A percentile compares a stretch with the other conserved stretches of the same genome.
Evolutionary conservation across 2,113 vertebrate species (phyloP).

Genomic region (Campylorhamphus procurvoides): DNA sequence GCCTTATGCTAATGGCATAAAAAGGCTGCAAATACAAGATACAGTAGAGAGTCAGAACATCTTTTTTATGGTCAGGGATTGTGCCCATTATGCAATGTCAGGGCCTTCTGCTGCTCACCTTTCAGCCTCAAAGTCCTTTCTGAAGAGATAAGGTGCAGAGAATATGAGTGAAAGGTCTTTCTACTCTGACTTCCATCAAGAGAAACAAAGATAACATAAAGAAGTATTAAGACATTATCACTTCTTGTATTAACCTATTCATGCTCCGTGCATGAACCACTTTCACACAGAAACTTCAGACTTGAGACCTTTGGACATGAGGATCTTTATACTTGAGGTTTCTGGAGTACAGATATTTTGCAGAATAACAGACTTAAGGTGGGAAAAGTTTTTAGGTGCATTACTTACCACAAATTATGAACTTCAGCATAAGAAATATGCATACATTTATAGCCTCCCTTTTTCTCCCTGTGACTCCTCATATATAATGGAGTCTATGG

Average conservation of each 20-base stretch:
- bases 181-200: not conserved
- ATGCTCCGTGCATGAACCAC: not conserved
- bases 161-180: conserved; percentile 24
- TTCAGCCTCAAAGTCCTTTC: conserved; percentile 28
- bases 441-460: not conserved
- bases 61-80: not conserved
- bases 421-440: not conserved
- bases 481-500: not conserved
- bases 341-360: not conserved
- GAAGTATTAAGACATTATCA: conserved; percentile 12
- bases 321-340: not conserved
- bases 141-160: conserved; percentile 18
- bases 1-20: not conserved
- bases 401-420: not conserved
- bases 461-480: not conserved
- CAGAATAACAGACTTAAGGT: not conserved
- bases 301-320: not conserved
- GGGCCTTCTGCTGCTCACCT: not conserved
- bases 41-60: not conserved
- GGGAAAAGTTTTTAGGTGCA: not conserved
- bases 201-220: conserved; percentile 30
- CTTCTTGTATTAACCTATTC: not conserved
- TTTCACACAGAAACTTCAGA: conserved; percentile 19
- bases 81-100: not conserved
- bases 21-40: not conserved